These are phyloP conservation scores for Musca vetustissima DNA, from an alignment of 1,140 invertebrate species.

Conservation along the genomic window DNA sequence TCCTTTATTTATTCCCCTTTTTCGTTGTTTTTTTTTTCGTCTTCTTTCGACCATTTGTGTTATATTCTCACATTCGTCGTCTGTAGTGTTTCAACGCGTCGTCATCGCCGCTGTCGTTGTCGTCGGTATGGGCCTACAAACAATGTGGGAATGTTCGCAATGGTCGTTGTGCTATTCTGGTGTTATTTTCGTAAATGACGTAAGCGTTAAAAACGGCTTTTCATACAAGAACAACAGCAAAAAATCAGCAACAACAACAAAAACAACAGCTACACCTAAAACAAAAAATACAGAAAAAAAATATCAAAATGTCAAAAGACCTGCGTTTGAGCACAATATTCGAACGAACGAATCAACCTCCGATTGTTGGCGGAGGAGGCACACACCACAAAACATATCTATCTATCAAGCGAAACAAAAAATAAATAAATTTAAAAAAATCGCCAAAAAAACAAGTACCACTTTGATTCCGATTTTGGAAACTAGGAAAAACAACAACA, in stretches of 20 bases:
- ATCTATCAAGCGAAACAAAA: neutral
- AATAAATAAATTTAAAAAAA: neutral
- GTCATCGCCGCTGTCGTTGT: neutral
- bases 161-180: neutral
- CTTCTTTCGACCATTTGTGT: too few species aligned
- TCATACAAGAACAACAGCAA: slow-evolving; percentile 6
- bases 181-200: slow-evolving; percentile 22
- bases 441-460: neutral
- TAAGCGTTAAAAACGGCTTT: slow-evolving; percentile 20
- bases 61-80: too few species aligned
- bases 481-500: neutral
- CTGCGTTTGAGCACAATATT: neutral
- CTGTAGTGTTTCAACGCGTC: neutral
- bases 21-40: too few species aligned
- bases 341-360: neutral
- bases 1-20: too few species aligned
- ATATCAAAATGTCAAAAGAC: slow-evolving; percentile 20
- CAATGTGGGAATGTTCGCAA: neutral
- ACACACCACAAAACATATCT: too few species aligned
- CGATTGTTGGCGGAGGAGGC: too few species aligned
- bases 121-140: neutral
- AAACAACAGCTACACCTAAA: neutral
- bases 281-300: neutral
- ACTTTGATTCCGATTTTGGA: slow-evolving; percentile 13
- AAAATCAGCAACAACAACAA: neutral